Base-by-base conservation (phyloP, 2,797 vertebrate species). In the Poeciliopsis presidionis region DNA sequence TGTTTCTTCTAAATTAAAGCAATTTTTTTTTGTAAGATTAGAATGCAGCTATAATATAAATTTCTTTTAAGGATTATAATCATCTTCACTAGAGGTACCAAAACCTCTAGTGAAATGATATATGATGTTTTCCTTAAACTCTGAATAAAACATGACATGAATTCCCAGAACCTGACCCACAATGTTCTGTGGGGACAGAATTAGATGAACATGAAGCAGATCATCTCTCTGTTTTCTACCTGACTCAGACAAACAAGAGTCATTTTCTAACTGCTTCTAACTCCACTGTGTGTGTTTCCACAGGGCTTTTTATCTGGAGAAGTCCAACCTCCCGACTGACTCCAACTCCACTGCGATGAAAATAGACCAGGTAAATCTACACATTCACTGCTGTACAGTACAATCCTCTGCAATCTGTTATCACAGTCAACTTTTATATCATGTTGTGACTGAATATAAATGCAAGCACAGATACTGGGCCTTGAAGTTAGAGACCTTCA, bases 231-330 rank as follows among this genome's bases (percentile, higher is more conserved):
- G 16, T 28, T 82, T 78, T 46, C 80, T 77, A 0, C 39, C 70
- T 90, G 91, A 90, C 77, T 90, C 82, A 75, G 70, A 55, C 71
- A 57, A 53, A 78, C 77, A 72, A 81, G 73, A 88, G 67, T 89
- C 81, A 87, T 18, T 74, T 30, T 43, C 18, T 13, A 20, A 79
- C 36, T 51, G 45, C 9, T 51, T 51, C 49, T 51, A 22, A 22
- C 20, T 22, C 49, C 49, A 51, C 20, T 51, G 49, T 53, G 46
- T 47, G 49, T 53, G 20, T 53, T 25, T 70, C 72, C 53, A 63
- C 93, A 99, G 98, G 93, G 97, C 97, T 0, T 99, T 99, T 94
- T 99, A 99, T 94, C 94, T 99, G 90, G 98, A 99, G 86, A 97
- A 97, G 87, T 99, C 98, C n/a, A 99, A 99, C 87, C 94, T 98